Evolutionary conservation across 2,888 invertebrate genomes (phyloP).

Genomic region (Drosophila silvestris): DNA sequence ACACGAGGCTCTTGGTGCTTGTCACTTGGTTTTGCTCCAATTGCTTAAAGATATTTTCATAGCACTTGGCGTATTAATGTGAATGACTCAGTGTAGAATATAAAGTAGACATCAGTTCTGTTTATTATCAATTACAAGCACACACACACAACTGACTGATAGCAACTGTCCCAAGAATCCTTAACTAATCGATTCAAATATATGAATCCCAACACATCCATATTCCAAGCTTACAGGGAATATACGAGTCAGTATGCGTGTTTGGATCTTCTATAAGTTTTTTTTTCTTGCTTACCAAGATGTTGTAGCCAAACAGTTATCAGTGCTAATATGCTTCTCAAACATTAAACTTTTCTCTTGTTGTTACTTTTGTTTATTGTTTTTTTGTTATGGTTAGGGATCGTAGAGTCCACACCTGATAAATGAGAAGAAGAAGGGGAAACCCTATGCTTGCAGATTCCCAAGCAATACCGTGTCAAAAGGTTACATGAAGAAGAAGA

Average conservation of each 20-base stretch:
- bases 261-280: neutral
- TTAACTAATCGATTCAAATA: neutral
- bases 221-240: neutral
- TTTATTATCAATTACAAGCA: constrained; percentile 11
- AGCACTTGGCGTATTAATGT: constrained; percentile 54
- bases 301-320: neutral
- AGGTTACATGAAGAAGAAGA: constrained; percentile 32
- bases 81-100: constrained; percentile 34
- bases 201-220: neutral
- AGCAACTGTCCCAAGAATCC: constrained; percentile 2
- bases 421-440: constrained; percentile 21
- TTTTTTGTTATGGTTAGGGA: neutral
- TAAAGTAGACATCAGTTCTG: constrained; percentile 24
- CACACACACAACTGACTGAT: constrained; percentile 1
- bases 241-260: neutral
- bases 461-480: constrained; percentile 36
- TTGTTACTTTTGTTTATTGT: neutral
- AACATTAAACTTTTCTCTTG: neutral
- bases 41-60: constrained; percentile 59
- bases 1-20: constrained; percentile 17
- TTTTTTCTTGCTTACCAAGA: neutral
- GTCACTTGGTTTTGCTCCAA: constrained; percentile 69
- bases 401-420: constrained; percentile 14
- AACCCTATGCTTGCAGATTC: constrained; percentile 57
- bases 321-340: constrained; percentile 2